These are phyloP conservation scores for Trinectes maculatus DNA, from an alignment of 2,113 vertebrate species.

Conservation along the genomic window DNA sequence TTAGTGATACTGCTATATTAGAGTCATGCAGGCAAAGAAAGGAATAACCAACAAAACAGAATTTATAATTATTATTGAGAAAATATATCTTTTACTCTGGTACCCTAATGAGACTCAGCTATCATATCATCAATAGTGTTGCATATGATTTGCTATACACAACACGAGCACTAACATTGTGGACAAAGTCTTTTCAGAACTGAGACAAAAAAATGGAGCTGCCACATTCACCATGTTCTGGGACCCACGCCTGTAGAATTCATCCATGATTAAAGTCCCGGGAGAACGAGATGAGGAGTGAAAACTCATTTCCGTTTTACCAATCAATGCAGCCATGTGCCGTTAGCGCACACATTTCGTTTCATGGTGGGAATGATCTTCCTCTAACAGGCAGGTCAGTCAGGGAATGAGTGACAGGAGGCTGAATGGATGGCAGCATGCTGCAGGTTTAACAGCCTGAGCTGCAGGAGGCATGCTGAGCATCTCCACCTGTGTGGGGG, in stretches of 20 bases:
- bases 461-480: constrained; percentile 41
- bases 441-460: constrained; percentile 59
- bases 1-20: no score
- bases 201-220: no score
- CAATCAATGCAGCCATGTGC: constrained; percentile 56
- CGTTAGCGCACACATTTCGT: constrained; percentile 38
- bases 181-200: no score
- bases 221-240: constrained; percentile 13
- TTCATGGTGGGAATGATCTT: constrained; percentile 35
- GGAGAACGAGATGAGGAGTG: constrained; percentile 12
- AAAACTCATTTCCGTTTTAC: constrained; percentile 57
- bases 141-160: not conserved
- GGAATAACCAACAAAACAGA: no score
- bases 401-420: constrained; percentile 8
- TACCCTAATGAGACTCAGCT: no score
- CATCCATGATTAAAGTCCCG: constrained; percentile 55
- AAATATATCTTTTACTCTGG: no score
- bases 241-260: constrained; percentile 49
- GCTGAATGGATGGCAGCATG: constrained; percentile 3
- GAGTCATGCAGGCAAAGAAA: no score
- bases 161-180: no score
- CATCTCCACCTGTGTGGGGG: constrained; percentile 41
- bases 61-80: no score
- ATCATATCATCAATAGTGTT: no score
- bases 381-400: constrained; percentile 36